Base-by-base conservation (phyloP, 2,113 vertebrate species). In the Rhinolophus sinicus region DNA sequence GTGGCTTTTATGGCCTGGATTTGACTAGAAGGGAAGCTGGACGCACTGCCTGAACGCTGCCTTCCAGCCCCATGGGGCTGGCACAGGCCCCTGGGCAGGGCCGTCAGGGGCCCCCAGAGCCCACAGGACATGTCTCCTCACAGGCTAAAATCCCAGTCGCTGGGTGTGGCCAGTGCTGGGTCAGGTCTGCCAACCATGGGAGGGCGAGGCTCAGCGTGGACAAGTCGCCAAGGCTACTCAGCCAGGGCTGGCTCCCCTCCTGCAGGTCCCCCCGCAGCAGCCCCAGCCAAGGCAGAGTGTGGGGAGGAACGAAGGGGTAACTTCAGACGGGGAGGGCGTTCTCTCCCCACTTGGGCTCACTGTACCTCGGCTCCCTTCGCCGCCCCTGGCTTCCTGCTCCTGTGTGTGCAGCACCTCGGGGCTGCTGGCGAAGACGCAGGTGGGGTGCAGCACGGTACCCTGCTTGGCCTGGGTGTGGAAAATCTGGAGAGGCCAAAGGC, bases 401-500 rank as follows among this genome's bases (percentile, higher is more conserved):
- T 65, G 0, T 0, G 56, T 0, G 24, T 99, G 99, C 28, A 99
- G 97, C 35, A 99, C 98, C 96, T 99, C 99, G 0, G 99, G 99
- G 93, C 97, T 98, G 93, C 69, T 98, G 92, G 99, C 97, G 8
- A 99, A 99, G 97, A 99, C 97, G 0, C 98, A 99, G 89, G 99
- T 99, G 0, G 99, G 99, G 87, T 99, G 99, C 76, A 99, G 99
- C 47, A 99, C 99, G 0, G 99, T 96, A 0, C 99, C 99, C 50
- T 99, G 99, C 97, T 99, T 99, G 95, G 93, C 99, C 90, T 96
- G 98, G 2, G 99, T 99, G 97, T 99, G 99, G 97, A 99, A 99
- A 33, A 99, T 97, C 99, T 99, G 77, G 2, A 64, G 87, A 15
- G 26, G 52, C 38, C 44, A 13, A 40, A 56, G 11, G 65, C 1